A percentile compares a stretch with the other conserved stretches of the same genome.
Conservation (phyloP, 53 echinoderm and acorn worm species). For the Patiria pectinifera region DNA sequence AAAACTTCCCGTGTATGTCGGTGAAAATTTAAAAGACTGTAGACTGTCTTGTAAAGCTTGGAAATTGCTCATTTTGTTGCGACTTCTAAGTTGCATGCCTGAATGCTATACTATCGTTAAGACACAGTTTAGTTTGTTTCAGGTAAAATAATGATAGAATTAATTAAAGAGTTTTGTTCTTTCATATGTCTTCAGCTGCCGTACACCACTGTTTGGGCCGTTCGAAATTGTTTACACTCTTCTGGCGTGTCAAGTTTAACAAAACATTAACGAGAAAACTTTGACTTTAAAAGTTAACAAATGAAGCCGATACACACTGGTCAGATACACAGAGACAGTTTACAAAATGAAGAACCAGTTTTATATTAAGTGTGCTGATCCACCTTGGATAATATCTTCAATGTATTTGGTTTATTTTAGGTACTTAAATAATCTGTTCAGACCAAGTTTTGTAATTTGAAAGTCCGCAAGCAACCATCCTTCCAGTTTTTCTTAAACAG, state of each 20-base stretch:
- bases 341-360: neutral
- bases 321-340: neutral
- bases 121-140: neutral
- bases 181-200: neutral
- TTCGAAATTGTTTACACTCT: neutral
- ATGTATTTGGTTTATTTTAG: too few relatives aligned
- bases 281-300: conserved; percentile 22
- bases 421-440: too few relatives aligned
- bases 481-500: neutral
- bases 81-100: too few relatives aligned
- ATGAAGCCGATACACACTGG: neutral
- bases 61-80: too few relatives aligned
- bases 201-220: neutral
- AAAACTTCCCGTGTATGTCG: too few relatives aligned
- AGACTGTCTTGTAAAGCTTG: too few relatives aligned
- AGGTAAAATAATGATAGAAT: neutral
- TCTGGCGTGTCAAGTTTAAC: neutral
- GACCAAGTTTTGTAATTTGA: neutral
- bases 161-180: neutral
- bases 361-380: neutral
- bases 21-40: too few relatives aligned
- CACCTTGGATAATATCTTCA: too few relatives aligned
- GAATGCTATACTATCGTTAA: too few relatives aligned
- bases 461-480: neutral
- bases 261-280: neutral